Base-by-base conservation (phyloP, 2,888 invertebrate genomes). In the Agrotis exclamationis region DNA sequence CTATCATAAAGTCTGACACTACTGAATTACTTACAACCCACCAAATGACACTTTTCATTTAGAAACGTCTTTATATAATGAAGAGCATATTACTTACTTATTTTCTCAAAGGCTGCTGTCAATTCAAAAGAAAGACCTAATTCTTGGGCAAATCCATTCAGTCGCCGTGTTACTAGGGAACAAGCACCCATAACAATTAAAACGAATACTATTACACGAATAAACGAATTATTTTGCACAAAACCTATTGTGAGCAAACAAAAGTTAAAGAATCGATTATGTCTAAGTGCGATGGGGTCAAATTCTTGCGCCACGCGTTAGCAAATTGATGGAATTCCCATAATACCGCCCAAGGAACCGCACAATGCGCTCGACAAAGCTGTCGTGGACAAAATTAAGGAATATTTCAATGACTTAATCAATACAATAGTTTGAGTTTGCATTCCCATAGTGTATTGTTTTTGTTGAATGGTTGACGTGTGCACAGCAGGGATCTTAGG, bases 251-350 rank as follows among this genome's bases (percentile, higher is more conserved):
- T 93, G 63, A 80, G 56, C 60, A 68, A 86, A 93, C 90, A 91
- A 91, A 88, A 88, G 87, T 88, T 83, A 80, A 90, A 88, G 89
- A 88, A 92, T 93, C 91, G 90, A 91, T 90, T 90, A 88, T 89
- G 86, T 86, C 88, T 79, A 84, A 87, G 70, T 70, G 70, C 62
- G 84, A 81, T 88, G 90, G 86, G 93, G 93, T 93, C 93, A 89
- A 88, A 91, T 85, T 88, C 88, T 87, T 84, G 76, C 83, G 94
- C 89, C 95, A 95, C 96, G 95, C 95, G 95, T 89, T 76, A 74
- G 75, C 91, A 95, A 96, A 96, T 96, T 95, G 95, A 93, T 87
- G 88, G 85, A 93, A 92, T 96, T 96, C 96, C 95, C 96, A 96
- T 93, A 95, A 88, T 89, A 91, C 95, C 94, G 88, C 93, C 94